These are phyloP conservation scores for Strigamia transsilvanica DNA, from an alignment of 2,888 invertebrate species.

Conservation along the genomic window DNA sequence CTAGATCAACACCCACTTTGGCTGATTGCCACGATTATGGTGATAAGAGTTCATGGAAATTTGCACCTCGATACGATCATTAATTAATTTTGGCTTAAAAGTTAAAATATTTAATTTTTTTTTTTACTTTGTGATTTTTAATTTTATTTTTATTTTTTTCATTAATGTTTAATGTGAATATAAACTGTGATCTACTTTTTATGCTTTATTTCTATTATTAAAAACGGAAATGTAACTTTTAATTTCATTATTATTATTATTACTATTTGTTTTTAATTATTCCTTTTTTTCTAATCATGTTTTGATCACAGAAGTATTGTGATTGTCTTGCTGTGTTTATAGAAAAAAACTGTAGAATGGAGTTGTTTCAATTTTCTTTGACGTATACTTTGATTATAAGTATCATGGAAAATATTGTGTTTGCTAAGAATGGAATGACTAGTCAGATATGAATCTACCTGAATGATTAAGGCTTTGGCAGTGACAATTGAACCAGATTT, in stretches of 20 bases:
- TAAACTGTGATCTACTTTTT: constrained; percentile 29
- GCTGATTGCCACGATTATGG: constrained; percentile 33
- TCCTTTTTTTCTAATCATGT: not conserved
- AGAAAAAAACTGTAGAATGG: constrained; percentile 25
- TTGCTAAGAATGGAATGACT: constrained; percentile 4
- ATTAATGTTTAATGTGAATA: constrained; percentile 17
- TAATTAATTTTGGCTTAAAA: constrained; percentile 26
- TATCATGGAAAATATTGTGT: not conserved
- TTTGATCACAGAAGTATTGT: not conserved
- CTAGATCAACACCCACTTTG: constrained; percentile 55
- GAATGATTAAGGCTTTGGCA: constrained; percentile 7
- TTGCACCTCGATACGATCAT: constrained; percentile 27
- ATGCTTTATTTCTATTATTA: constrained; percentile 12
- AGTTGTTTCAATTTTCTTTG: not conserved
- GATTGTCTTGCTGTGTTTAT: constrained; percentile 20
- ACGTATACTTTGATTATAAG: not conserved
- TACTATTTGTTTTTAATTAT: not conserved
- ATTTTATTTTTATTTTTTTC: constrained; percentile 5
- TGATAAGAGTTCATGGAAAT: constrained; percentile 37
- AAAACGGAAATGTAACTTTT: not conserved
- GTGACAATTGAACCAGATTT: not conserved
- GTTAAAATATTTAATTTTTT: constrained; percentile 1
- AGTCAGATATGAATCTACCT: constrained; percentile 16
- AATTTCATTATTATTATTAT: not conserved
- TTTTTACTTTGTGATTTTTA: not conserved